Base-by-base conservation (phyloP, 2,888 invertebrate species). In the Ashinkailepas kermadecensis region DNA sequence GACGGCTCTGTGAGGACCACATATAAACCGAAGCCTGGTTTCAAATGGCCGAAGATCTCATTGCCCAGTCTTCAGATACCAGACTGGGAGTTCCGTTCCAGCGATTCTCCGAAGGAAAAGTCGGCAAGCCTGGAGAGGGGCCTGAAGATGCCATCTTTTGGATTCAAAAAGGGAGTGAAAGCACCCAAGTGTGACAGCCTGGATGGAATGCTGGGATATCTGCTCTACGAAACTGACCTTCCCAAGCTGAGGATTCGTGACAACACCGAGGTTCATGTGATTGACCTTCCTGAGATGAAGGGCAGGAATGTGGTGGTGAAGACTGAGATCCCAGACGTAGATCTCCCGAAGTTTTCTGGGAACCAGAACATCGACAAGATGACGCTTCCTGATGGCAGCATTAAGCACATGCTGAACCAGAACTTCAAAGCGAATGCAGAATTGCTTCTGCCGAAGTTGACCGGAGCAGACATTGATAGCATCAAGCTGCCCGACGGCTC, bases 381-480 rank as follows among this genome's bases (percentile, higher is more conserved):
- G 12, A 57, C 78, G 7, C 56, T 57, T 0, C 54, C 54, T 21
- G 78, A 78, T n/a, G 78, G 78, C 1, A n/a, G 1, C 0, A 57
- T 78, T n/a, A 78, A 57, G 57, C 21, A 70, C 12, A 64, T 81
- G n/a, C 54, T 81, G 67, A 70, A 59, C n/a, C 80, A 39, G 21
- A 70, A 81, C 15, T 67, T 80, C n/a, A 79, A 82, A 13, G 79
- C 59, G 23, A 80, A 79, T 64, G 81, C 81, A 62, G 78, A 81
- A 23, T 18, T 82, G 54, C 81, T 79, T 23, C 57, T 83, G 13
- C 81, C 81, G 15, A 70, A 81, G 21, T 25, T 80, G 56, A 81
- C 81, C n/a, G 78, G 78, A 25, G 82, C 81, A 39, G 81, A 82
- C 39, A 79, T 82, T 39, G 56, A 81, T 25, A 81, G 82, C 25